Percentiles rank a stretch among this genome's conserved stretches.
These are phyloP conservation scores for Cryptocheilus praepositus DNA, from an alignment of 2,888 invertebrate species.

Conservation along the genomic window DNA sequence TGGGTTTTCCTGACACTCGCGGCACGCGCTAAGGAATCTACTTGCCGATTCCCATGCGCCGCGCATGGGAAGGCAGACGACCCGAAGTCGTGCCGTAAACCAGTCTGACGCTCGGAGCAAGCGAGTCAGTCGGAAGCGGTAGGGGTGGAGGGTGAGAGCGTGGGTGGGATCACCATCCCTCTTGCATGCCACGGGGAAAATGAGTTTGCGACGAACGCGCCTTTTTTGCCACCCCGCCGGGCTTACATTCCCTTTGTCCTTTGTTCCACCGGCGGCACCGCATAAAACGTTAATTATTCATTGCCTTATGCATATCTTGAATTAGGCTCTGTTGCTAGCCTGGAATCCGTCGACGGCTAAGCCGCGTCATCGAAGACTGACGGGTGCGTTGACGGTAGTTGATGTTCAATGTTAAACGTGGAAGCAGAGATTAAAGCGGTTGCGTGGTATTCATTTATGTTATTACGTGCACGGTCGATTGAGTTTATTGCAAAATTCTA, in stretches of 20 bases:
- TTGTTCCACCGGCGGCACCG: constrained; percentile 1
- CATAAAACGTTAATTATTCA: constrained; percentile 20
- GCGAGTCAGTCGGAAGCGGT: no score
- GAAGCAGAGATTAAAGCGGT: no score
- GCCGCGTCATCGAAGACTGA: neutral
- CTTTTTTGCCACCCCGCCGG: neutral
- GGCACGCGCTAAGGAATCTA: constrained; percentile 4
- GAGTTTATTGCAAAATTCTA: no score
- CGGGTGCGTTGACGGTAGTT: no score
- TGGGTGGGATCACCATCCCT: constrained; percentile 6
- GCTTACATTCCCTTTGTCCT: neutral
- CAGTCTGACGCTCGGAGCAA: neutral
- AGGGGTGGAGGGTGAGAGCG: neutral
- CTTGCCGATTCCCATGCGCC: constrained; percentile 1
- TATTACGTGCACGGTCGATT: no score
- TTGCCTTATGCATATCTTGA: constrained; percentile 14
- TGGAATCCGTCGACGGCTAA: neutral
- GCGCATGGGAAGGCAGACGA: constrained; percentile 2
- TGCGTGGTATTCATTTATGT: no score
- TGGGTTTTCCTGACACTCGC: neutral
- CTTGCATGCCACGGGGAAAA: constrained; percentile 4
- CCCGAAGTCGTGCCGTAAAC: constrained; percentile 5
- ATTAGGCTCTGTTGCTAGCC: constrained; percentile 3
- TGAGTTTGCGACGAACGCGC: constrained; percentile 6
- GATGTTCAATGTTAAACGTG: no score